Evolutionary conservation across 2,113 vertebrate genomes (phyloP).

Genomic region (Elanoides forficatus): DNA sequence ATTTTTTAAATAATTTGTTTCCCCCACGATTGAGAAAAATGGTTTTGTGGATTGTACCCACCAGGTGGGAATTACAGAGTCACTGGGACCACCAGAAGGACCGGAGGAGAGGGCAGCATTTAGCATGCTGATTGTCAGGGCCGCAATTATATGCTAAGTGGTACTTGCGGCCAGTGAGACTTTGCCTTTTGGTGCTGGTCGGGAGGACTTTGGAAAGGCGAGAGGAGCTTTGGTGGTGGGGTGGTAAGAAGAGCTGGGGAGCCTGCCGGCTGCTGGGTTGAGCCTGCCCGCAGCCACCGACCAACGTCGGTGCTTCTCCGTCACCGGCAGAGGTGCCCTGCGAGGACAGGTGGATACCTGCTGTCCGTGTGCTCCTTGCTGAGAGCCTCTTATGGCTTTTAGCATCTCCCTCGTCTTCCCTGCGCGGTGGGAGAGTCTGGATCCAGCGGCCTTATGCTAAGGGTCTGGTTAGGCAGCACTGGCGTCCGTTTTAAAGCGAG

Average conservation of each 20-base stretch:
- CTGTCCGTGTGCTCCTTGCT: not conserved
- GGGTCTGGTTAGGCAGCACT: not conserved
- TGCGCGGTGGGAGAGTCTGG: not conserved
- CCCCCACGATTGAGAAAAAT: not conserved
- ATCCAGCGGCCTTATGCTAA: not conserved
- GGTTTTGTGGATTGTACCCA: not conserved
- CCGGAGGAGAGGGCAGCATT: not conserved
- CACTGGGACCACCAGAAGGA: not conserved
- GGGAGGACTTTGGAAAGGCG: not conserved
- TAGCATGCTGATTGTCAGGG: not conserved
- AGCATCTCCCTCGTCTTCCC: not conserved
- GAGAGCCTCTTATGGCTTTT: not conserved
- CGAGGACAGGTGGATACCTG: too few species aligned
- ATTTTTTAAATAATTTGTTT: not conserved
- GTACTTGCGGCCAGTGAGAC: not conserved
- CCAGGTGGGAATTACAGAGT: not conserved
- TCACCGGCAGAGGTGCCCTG: not conserved
- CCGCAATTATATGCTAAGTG: not conserved
- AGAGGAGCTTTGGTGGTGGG: not conserved
- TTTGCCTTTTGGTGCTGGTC: not conserved
- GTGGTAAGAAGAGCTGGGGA: not conserved
- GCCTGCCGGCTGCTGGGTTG: too few species aligned
- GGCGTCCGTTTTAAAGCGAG: accelerated
- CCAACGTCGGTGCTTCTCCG: not conserved
- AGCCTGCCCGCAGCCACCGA: not conserved